Evolutionary conservation across 2,113 vertebrate genomes (phyloP).

Genomic region (Corythornis madagascariensis): DNA sequence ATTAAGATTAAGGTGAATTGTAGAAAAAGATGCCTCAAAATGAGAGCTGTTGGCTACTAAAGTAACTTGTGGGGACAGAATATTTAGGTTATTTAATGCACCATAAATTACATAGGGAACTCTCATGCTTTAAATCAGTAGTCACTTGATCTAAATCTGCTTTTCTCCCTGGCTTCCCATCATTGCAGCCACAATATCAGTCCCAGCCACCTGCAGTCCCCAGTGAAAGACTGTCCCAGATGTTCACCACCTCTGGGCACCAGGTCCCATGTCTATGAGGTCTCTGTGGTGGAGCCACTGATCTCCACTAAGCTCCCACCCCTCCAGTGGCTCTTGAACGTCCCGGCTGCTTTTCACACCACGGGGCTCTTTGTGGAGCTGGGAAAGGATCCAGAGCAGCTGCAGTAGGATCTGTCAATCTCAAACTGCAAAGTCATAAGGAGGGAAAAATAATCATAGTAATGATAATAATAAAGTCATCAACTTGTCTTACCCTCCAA

Average conservation of each 20-base stretch:
- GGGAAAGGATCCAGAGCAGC: constrained; percentile 70
- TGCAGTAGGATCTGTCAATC: constrained; percentile 54
- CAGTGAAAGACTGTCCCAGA: constrained; percentile 18
- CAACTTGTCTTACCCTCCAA: constrained; percentile 56
- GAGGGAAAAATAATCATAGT: constrained; percentile 59
- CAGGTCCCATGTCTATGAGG: not conserved
- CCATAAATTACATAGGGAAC: not conserved
- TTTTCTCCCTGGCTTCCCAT: not conserved
- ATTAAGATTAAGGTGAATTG: not conserved
- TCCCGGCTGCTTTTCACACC: constrained; percentile 1
- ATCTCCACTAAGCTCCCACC: not conserved
- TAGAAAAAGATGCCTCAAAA: not conserved
- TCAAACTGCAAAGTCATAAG: constrained; percentile 61
- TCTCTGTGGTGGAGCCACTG: not conserved
- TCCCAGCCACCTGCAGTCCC: constrained; percentile 44
- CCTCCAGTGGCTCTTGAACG: not conserved
- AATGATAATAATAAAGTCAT: constrained; percentile 66
- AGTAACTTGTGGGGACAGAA: not conserved
- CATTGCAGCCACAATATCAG: not conserved
- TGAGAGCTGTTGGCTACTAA: not conserved
- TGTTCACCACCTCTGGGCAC: not conserved
- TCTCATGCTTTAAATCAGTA: constrained; percentile 1
- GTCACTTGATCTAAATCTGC: not conserved
- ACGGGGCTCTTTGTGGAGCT: constrained; percentile 30
- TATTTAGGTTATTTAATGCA: constrained; percentile 22